Evolutionary conservation across 2,797 vertebrate species (phyloP), one percentile per base, ranked within the genome.

Genomic region (Oreochromis grahami): DNA sequence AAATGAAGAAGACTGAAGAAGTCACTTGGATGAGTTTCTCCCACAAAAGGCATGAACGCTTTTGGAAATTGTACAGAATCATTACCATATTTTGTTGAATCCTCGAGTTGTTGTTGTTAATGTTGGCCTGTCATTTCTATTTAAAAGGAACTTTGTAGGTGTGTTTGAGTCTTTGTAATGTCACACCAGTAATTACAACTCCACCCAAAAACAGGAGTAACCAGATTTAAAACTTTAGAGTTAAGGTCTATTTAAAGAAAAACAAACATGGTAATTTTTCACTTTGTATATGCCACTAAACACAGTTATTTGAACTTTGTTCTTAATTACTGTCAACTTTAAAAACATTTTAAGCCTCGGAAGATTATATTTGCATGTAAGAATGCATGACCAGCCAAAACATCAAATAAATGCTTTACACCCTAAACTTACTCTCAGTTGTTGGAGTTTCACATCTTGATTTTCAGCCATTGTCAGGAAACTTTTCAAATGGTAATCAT

Each of bases 401-500:
- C 24, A 10, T 48, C 6, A 50, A 24, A 14, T 51, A 3, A 3
- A 24, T 21, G 8, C 48, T 29, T 82, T 34, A 26, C 11, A 76
- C 32, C 2, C 21, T 1, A 29, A 14, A 91, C 97, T 97, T 95
- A 99, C 99, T 95, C 97, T 96, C 74, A 99, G 97, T 83, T 98
- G 97, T 29, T 98, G 97, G 82, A 99, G 92, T 90, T 98, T 98
- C 80, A 98, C 93, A 38, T 98, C 97, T 85, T 98, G 97, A 87
- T 97, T 98, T 89, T 98, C 97, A 5, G 96, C 97, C 98, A 99
- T 99, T 45, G 90, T 93, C 72, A 99, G 95, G 92, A 99, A 99
- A 89, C 97, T 94, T 92, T 94, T 95, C 80, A 98, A 96, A 91
- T 98, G 96, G 3, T 84, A 96, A 41, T 98, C 95, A 89, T 99